A percentile compares a stretch with the other conserved stretches of the same genome.
These are phyloP conservation scores for Dicroscelio sp. DNA, from an alignment of 2,888 invertebrate genomes.

Conservation along the genomic window DNA sequence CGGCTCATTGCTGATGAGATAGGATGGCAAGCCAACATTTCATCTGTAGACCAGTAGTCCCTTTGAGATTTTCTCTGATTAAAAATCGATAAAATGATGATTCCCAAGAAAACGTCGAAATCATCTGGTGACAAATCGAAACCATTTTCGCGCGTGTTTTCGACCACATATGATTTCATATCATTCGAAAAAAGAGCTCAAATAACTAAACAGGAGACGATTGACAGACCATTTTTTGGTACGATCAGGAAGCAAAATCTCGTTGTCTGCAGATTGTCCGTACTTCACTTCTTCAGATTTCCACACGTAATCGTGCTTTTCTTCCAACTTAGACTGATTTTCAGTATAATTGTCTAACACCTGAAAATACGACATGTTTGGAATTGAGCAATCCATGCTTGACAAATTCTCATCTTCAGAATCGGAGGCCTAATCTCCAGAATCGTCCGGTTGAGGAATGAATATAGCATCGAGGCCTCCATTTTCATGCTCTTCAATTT, in stretches of 20 bases:
- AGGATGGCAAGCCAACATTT: conserved; percentile 54
- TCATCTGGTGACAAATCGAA: conserved; percentile 33
- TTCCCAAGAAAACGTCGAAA: conserved; percentile 68
- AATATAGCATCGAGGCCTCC: not conserved
- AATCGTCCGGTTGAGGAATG: conserved; percentile 15
- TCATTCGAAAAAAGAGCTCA: conserved; percentile 37
- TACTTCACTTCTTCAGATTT: conserved; percentile 20
- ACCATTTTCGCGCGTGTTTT: conserved; percentile 35
- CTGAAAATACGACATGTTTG: conserved; percentile 28
- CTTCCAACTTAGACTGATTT: conserved; percentile 52
- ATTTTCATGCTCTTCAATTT: conserved; percentile 27
- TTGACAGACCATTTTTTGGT: conserved; percentile 32
- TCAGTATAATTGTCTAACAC: conserved; percentile 42
- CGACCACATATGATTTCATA: conserved; percentile 37
- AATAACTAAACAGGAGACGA: conserved; percentile 37
- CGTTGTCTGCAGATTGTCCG: conserved; percentile 15
- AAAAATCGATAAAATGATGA: conserved; percentile 68
- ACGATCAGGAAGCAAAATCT: conserved; percentile 38
- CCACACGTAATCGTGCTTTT: conserved; percentile 43
- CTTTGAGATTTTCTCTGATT: conserved; percentile 66
- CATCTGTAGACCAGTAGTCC: conserved; percentile 61
- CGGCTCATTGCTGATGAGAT: conserved; percentile 59
- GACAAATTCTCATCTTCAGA: conserved; percentile 35
- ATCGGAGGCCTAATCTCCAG: conserved; percentile 45
- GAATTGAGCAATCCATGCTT: conserved; percentile 31